Base-by-base conservation (phyloP, 1,140 invertebrate species). In the Scaptomyza pallida region DNA sequence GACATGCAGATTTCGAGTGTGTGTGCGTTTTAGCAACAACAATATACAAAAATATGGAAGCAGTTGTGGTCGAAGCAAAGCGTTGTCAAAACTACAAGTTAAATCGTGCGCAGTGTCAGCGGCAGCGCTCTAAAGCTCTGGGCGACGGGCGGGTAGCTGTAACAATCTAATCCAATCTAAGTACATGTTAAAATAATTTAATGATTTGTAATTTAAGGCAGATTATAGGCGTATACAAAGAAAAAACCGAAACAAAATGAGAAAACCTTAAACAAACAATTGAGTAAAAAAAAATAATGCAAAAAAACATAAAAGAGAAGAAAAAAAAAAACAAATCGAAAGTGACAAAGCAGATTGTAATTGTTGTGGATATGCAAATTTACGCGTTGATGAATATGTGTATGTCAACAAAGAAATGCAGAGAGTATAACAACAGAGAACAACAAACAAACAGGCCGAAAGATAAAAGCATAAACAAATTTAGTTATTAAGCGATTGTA, bases 121-220 rank as follows among this genome's bases (percentile, higher is more conserved):
- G 72, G 80, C 59, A 70, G 61, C 57, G 75, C n/a, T n/a, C n/a
- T n/a, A n/a, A n/a, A n/a, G n/a, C n/a, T 79, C 73, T 75, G 77
- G 82, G 74, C 76, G 70, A 82, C 73, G 82, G 82, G 82, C 74
- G 82, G 83, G 83, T 88, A 88, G 82, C 82, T 88, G 82, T 88
- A 88, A 88, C 82, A 88, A 88, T 88, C 82, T 86, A 86, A 86
- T 86, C 82, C 82, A 86, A 86, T 86, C 82, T 88, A 88, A 88
- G 82, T 85, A 85, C 65, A 72, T 86, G 81, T 88, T 88, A 88
- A 88, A 88, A 72, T 88, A 88, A 88, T 88, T 88, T 88, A 88
- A 88, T 72, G 78, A 88, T 88, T 82, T 88, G 48, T 88, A 88
- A 75, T 75, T 82, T 88, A 88, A 88, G 77, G 59, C 67, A 88